A percentile compares a stretch with the other conserved stretches of the same genome.
phyloP scores from a whole-genome alignment of 2,113 vertebrate species.

The Donacobius atricapilla region DNA sequence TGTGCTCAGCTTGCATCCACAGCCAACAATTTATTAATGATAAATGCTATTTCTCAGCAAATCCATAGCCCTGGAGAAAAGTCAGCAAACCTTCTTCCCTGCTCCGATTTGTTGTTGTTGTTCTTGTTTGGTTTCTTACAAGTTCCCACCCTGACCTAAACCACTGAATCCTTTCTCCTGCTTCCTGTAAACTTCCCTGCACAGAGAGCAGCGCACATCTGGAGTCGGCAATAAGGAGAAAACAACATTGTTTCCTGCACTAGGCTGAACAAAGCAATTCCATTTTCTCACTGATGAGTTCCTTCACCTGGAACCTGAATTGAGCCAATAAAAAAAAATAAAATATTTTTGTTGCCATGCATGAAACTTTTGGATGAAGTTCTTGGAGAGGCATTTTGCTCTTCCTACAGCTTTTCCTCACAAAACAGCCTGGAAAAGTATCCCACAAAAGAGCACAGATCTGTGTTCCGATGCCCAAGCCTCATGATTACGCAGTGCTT shows the following conservation, averaged over 20 bases:
- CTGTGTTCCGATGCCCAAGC: not conserved
- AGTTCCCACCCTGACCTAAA: not conserved
- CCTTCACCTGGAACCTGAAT: not conserved
- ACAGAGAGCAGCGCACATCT: not conserved
- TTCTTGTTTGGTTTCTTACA: not conserved
- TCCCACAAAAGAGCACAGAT: not conserved
- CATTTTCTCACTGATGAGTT: not conserved
- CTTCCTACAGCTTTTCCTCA: not conserved
- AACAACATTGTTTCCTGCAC: not conserved
- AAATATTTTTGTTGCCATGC: not conserved
- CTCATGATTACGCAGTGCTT: not conserved
- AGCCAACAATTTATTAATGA: not conserved
- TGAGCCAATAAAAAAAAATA: not conserved
- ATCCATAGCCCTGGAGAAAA: not conserved
- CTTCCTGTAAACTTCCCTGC: not conserved
- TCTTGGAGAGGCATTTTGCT: not conserved
- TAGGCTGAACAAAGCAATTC: not conserved
- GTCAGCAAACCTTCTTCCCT: not conserved
- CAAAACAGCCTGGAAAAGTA: not conserved
- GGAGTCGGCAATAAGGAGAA: not conserved
- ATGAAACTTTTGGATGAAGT: not conserved
- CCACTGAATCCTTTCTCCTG: not conserved
- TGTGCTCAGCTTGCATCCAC: not conserved
- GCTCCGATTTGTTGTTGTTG: not conserved
- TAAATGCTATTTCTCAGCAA: not conserved